Conservation (phyloP, 2,797 vertebrate genomes). For the Coregonus ussuriensis region DNA sequence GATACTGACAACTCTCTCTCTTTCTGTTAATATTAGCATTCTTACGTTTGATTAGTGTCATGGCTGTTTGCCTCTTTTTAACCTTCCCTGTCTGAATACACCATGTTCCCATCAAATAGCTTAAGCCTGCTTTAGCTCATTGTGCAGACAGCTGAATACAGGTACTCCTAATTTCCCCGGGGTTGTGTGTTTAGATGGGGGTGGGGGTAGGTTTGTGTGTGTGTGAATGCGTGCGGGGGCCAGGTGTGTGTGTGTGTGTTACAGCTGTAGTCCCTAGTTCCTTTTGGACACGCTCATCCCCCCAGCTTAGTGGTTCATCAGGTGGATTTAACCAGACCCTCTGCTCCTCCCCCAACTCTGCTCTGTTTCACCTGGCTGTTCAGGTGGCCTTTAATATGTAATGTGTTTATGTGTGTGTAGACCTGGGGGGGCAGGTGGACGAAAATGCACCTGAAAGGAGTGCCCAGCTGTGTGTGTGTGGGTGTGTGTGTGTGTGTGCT, state of each 20-base stretch:
- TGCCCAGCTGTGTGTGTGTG: conserved; percentile 2
- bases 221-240: conserved; percentile 33
- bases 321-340: conserved; percentile 62
- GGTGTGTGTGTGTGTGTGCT: neutral
- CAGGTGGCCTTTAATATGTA: conserved; percentile 62
- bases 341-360: conserved; percentile 15
- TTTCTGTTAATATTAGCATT: conserved; percentile 47
- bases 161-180: conserved; percentile 70
- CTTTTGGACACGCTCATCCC: conserved; percentile 55
- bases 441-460: conserved; percentile 42
- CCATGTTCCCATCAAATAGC: conserved; percentile 34
- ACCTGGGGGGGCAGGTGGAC: conserved; percentile 16
- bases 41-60: conserved; percentile 44
- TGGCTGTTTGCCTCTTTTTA: conserved; percentile 36
- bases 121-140: conserved; percentile 63
- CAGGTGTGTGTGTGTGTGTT: conserved; percentile 31
- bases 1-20: conserved; percentile 52
- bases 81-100: conserved; percentile 20
- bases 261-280: conserved; percentile 68
- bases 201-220: conserved; percentile 15
- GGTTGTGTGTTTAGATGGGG: conserved; percentile 57
- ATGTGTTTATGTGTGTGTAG: conserved; percentile 40
- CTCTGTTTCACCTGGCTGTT: conserved; percentile 38
- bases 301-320: conserved; percentile 50
- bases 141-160: conserved; percentile 72